Percentiles rank a stretch among this genome's conserved stretches.
These are phyloP conservation scores for Subacronicta megacephala DNA, from an alignment of 2,888 invertebrate species.

Conservation along the genomic window DNA sequence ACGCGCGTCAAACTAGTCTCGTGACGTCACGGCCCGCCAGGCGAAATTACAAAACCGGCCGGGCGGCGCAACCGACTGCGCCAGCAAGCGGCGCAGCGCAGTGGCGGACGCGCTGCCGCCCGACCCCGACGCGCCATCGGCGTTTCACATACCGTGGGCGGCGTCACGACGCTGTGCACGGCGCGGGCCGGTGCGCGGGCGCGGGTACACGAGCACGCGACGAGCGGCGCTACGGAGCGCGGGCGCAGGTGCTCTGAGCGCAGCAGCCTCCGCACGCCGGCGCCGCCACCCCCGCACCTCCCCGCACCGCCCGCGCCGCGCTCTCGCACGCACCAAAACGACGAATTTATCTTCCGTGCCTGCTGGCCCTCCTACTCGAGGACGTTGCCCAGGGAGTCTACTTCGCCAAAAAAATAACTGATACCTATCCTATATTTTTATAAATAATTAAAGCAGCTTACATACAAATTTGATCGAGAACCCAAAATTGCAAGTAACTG, in stretches of 20 bases:
- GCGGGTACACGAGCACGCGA: slow-evolving; percentile 86
- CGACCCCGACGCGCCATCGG: slow-evolving; percentile 87
- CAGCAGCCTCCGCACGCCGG: slow-evolving; percentile 90
- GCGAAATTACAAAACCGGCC: slow-evolving; percentile 88
- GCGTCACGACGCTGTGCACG: slow-evolving; percentile 83
- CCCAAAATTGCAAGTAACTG: slow-evolving; percentile 2
- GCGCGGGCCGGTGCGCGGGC: slow-evolving; percentile 80
- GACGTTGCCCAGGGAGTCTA: slow-evolving; percentile 78
- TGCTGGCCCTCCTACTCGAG: slow-evolving; percentile 84
- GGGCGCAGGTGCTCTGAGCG: slow-evolving; percentile 93
- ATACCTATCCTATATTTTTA: slow-evolving; percentile 9
- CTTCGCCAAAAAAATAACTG: slow-evolving; percentile 38
- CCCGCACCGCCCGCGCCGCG: slow-evolving; percentile 76
- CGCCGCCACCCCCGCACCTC: slow-evolving; percentile 90
- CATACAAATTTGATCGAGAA: slow-evolving; percentile 3
- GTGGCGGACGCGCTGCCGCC: slow-evolving; percentile 87
- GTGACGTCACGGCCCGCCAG: slow-evolving; percentile 88
- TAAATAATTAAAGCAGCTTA: background rate
- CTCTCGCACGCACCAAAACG: slow-evolving; percentile 87
- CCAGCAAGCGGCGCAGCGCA: slow-evolving; percentile 80
- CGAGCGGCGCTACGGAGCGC: slow-evolving; percentile 90
- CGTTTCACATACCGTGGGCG: slow-evolving; percentile 85
- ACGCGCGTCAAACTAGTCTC: slow-evolving; percentile 87
- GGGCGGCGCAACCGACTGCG: slow-evolving; percentile 76
- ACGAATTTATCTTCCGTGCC: slow-evolving; percentile 88